Conservation (phyloP, 2,113 vertebrate genomes). For the Tympanuchus pallidicinctus region DNA sequence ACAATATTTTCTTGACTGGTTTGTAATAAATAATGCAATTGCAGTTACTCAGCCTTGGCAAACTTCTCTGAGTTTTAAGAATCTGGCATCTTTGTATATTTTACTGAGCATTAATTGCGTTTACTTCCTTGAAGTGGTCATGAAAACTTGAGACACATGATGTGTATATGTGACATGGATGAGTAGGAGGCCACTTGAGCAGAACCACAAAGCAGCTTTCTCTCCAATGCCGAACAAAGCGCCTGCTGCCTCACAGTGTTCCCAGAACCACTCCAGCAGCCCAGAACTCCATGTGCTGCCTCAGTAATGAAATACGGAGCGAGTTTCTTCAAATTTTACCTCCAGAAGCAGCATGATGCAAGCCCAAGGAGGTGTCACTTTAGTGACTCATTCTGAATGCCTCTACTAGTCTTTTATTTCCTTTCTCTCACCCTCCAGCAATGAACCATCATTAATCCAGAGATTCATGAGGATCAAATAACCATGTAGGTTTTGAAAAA, state of each 20-base stretch:
- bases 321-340: conserved; percentile 31
- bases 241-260: not conserved
- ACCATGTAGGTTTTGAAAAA: conserved; percentile 16
- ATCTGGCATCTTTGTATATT: conserved; percentile 33
- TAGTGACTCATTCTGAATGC: conserved; percentile 36
- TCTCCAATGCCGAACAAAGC: not conserved
- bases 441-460: conserved; percentile 32
- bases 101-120: not conserved
- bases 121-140: conserved; percentile 32
- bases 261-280: not conserved
- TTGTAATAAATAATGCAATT: not conserved
- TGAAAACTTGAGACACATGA: conserved; percentile 7
- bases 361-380: not conserved
- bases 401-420: conserved; percentile 53
- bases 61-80: conserved; percentile 33
- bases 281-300: not conserved
- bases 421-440: conserved; percentile 32
- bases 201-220: not conserved
- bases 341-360: conserved; percentile 23
- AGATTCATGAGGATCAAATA: conserved; percentile 11
- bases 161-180: not conserved
- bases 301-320: conserved; percentile 29
- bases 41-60: conserved; percentile 17
- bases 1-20: not conserved
- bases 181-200: not conserved